A percentile compares a stretch with the other conserved stretches of the same genome.
Evolutionary conservation across 2,113 vertebrate genomes (phyloP).

Genomic region (Arenaria interpres): DNA sequence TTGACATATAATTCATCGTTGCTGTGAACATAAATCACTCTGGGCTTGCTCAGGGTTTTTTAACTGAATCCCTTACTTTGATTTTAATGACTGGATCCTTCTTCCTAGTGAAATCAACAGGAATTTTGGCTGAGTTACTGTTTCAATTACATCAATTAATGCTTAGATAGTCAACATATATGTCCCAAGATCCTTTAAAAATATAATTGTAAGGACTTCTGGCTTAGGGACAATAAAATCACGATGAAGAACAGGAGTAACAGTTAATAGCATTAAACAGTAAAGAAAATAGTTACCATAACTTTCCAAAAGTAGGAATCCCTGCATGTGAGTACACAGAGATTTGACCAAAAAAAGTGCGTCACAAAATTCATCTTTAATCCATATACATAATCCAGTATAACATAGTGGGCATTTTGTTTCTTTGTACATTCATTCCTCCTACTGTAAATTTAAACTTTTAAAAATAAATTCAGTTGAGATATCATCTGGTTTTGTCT

Average conservation of each 20-base stretch:
- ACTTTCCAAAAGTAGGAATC: not conserved
- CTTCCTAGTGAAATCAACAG: not conserved
- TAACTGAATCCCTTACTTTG: not conserved
- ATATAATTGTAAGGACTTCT: not conserved
- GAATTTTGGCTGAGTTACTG: not conserved
- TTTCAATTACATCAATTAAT: not conserved
- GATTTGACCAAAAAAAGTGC: not conserved
- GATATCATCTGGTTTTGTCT: not conserved
- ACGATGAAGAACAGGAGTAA: not conserved
- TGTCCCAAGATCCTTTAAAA: not conserved
- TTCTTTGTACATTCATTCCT: not conserved
- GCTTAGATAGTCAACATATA: not conserved
- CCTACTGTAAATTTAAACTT: not conserved
- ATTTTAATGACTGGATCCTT: not conserved
- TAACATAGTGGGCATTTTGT: not conserved
- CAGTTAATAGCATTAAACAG: not conserved
- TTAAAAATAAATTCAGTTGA: not conserved
- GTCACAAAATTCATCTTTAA: not conserved
- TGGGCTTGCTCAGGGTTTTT: not conserved
- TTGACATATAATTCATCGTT: not conserved
- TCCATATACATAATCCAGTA: not conserved
- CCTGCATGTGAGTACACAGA: not conserved
- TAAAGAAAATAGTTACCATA: not conserved
- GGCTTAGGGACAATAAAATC: not conserved
- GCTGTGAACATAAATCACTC: not conserved